phyloP scores from a whole-genome alignment of 2,888 invertebrate species.

The Sphaeridia pumilis region DNA sequence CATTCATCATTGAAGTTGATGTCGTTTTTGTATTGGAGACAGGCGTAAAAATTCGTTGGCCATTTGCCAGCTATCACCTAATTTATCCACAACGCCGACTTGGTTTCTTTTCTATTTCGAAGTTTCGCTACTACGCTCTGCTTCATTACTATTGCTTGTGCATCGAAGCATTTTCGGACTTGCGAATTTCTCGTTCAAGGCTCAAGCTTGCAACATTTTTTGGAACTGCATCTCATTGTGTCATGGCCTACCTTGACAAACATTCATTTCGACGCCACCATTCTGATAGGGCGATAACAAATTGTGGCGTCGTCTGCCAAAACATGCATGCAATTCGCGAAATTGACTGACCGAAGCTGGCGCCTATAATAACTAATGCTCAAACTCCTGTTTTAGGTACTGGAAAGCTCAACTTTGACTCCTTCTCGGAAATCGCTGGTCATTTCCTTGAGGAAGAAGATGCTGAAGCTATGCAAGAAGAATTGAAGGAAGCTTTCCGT shows the following conservation, averaged over 20 bases:
- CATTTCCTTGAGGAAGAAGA: constrained; percentile 94
- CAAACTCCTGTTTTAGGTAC: too few species aligned
- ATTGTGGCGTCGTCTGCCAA: too few species aligned
- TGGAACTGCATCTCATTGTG: neutral
- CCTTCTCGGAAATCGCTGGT: constrained; percentile 81
- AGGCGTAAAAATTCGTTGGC: neutral
- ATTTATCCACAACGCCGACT: neutral
- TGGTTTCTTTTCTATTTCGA: neutral
- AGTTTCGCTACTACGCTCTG: too few species aligned
- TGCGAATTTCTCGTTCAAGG: too few species aligned
- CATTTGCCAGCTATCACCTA: neutral
- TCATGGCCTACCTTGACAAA: neutral
- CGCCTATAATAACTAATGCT: too few species aligned
- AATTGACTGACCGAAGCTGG: too few species aligned
- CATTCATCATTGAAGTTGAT: neutral
- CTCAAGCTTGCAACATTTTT: neutral
- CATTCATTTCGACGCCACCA: too few species aligned
- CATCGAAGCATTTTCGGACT: too few species aligned
- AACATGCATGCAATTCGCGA: too few species aligned
- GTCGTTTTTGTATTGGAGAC: neutral
- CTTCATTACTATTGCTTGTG: too few species aligned
- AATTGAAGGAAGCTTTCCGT: constrained; percentile 93
- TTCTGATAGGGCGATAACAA: too few species aligned
- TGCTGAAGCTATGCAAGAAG: constrained; percentile 90
- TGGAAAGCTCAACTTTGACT: constrained; percentile 89